phyloP scores from a whole-genome alignment of 2,797 vertebrate genomes.

The Acanthis flammea region DNA sequence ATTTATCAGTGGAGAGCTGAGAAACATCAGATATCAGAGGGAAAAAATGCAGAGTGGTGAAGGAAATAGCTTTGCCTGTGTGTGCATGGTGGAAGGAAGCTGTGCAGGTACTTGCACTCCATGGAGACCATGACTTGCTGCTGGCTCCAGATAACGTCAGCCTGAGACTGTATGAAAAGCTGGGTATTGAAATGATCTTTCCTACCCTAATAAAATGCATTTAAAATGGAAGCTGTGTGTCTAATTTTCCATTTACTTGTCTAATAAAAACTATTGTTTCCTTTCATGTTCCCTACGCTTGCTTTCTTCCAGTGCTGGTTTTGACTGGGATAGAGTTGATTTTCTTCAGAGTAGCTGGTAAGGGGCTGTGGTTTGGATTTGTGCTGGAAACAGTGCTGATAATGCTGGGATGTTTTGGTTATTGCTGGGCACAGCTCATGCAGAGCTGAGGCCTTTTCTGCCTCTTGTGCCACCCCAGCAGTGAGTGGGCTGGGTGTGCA shows the following conservation, averaged over 20 bases:
- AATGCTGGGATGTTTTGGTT: not conserved
- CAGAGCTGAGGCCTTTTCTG: not conserved
- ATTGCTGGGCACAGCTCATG: not conserved
- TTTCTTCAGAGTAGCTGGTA: not conserved
- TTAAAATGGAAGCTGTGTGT: not conserved
- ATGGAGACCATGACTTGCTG: not conserved
- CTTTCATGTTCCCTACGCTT: not conserved
- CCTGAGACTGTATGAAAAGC: not conserved
- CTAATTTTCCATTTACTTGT: slow-evolving; percentile 1
- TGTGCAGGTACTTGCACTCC: not conserved
- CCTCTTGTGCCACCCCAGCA: not conserved
- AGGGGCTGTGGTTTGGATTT: not conserved
- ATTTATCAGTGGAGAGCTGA: not conserved
- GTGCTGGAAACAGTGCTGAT: not conserved
- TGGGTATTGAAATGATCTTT: not conserved
- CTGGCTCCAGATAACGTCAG: not conserved
- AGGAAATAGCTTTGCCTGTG: not conserved
- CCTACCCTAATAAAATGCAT: not conserved
- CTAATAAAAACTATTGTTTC: not conserved
- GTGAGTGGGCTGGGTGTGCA: not conserved
- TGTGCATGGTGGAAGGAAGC: not conserved
- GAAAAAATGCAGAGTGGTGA: not conserved
- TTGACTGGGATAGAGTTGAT: not conserved
- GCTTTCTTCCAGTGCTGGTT: not conserved
- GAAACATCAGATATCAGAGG: slow-evolving; percentile 19